Conservation (phyloP, 1,140 invertebrate genomes). For the Drosophila littoralis region DNA sequence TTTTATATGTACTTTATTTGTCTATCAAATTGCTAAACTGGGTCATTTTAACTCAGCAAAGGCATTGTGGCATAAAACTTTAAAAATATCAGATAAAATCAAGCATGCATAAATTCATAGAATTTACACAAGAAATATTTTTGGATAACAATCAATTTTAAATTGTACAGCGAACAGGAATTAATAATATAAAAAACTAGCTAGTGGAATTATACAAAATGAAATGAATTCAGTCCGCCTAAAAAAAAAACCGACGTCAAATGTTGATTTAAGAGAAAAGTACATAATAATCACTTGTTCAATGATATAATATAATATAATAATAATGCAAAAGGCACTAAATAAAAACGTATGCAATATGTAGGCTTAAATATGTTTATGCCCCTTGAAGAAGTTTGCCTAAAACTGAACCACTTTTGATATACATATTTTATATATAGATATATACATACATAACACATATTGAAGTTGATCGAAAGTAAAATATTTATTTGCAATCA, state of each 20-base stretch:
- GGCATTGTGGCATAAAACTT: conserved; percentile 41
- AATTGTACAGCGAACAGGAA: conserved; percentile 43
- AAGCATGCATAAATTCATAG: conserved; percentile 63
- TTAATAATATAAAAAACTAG: conserved; percentile 28
- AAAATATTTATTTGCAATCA: conserved; percentile 65
- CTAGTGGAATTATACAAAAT: conserved; percentile 65
- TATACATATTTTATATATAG: conserved; percentile 56
- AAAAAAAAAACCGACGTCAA: conserved; percentile 28
- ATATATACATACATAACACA: conserved; percentile 45
- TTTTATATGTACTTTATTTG: conserved; percentile 76
- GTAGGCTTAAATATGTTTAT: conserved; percentile 65
- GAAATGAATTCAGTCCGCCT: conserved; percentile 28
- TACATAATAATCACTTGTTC: conserved; percentile 61
- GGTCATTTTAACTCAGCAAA: conserved; percentile 57
- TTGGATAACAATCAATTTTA: conserved; percentile 68
- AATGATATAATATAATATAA: conserved; percentile 16
- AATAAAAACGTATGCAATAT: conserved; percentile 55
- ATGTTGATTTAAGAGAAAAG: conserved; percentile 72
- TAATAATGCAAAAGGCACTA: conserved; percentile 59
- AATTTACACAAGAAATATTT: conserved; percentile 76
- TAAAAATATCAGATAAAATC: conserved; percentile 45
- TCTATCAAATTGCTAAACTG: conserved; percentile 47
- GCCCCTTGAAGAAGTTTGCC: conserved; percentile 43
- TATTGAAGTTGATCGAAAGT: conserved; percentile 44
- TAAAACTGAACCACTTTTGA: conserved; percentile 65